Evolutionary conservation across 1,140 invertebrate species (phyloP).

Genomic region (Drepana arcuata): DNA sequence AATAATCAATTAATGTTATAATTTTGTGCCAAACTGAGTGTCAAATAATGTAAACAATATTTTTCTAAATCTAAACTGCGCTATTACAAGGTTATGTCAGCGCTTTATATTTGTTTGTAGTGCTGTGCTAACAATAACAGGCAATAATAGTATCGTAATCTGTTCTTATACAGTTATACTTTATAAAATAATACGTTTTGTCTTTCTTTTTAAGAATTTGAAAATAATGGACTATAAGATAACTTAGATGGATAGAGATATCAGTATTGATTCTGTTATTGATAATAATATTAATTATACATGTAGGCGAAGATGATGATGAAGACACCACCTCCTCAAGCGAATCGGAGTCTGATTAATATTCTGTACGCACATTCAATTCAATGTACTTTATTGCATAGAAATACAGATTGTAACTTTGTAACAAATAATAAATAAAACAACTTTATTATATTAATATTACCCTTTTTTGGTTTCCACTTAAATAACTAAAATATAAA

Average conservation of each 20-base stretch:
- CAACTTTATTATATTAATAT: not conserved
- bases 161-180: not conserved
- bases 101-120: not conserved
- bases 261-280: conserved; percentile 8
- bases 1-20: not conserved
- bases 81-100: not conserved
- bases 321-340: conserved; percentile 9
- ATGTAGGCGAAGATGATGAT: conserved; percentile 7
- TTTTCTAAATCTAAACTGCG: not conserved
- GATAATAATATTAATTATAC: conserved; percentile 13
- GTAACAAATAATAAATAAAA: not conserved
- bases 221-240: not conserved
- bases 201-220: not conserved
- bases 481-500: not conserved
- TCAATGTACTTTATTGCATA: not conserved
- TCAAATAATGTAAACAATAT: not conserved
- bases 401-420: not conserved
- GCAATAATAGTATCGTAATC: not conserved
- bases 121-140: not conserved
- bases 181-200: not conserved
- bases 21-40: not conserved
- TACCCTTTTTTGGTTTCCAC: not conserved
- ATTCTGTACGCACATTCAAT: not conserved
- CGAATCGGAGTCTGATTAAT: conserved; percentile 2
- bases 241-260: conserved; percentile 10